phyloP scores from a whole-genome alignment of 1,140 invertebrate genomes.

The Liolophura sinensis region DNA sequence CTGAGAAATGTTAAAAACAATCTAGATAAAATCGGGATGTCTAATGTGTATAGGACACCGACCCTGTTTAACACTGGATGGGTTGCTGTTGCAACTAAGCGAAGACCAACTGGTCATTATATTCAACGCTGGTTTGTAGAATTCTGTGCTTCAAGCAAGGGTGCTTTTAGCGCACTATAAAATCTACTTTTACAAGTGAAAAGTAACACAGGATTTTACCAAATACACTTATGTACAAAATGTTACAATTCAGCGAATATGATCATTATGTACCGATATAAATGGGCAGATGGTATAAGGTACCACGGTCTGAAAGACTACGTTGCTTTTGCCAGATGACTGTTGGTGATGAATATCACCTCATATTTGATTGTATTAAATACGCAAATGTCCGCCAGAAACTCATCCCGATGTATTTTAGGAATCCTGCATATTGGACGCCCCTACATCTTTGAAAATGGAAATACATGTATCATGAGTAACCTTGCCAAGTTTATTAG shows the following conservation, averaged over 20 bases:
- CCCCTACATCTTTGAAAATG: too few relatives aligned
- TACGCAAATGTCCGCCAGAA: too few relatives aligned
- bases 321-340: too few relatives aligned
- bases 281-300: constrained; percentile 10
- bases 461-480: too few relatives aligned
- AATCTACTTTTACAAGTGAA: neutral
- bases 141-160: constrained; percentile 7
- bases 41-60: constrained; percentile 2
- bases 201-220: neutral
- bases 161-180: constrained; percentile 1
- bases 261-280: constrained; percentile 12
- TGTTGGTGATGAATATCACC: too few relatives aligned
- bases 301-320: too few relatives aligned
- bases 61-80: neutral
- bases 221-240: neutral
- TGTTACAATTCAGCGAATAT: constrained; percentile 3
- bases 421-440: too few relatives aligned
- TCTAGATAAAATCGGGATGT: constrained; percentile 5
- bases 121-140: constrained; percentile 5
- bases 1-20: constrained; percentile 6
- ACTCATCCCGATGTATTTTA: too few relatives aligned
- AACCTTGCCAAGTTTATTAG: too few relatives aligned
- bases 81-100: neutral
- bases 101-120: constrained; percentile 1
- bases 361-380: too few relatives aligned